Evolutionary conservation across 2,888 invertebrate genomes (phyloP).

Genomic region (Argyresthia albistria): DNA sequence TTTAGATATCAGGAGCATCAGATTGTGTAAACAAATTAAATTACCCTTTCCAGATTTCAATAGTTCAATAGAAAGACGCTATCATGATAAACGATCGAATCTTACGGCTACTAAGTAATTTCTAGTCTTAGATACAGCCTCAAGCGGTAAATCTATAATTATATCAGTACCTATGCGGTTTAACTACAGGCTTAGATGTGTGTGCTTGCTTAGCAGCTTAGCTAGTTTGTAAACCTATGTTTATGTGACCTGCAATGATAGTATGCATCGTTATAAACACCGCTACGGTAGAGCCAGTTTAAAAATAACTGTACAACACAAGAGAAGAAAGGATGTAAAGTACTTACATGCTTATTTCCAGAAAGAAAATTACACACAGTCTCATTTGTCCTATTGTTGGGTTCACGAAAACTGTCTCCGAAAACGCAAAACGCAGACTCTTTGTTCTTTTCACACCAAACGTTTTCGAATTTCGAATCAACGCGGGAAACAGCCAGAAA

Average conservation of each 20-base stretch:
- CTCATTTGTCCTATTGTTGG: slow-evolving; percentile 40
- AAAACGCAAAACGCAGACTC: slow-evolving; percentile 13
- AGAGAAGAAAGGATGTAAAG: background rate
- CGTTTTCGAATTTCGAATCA: slow-evolving; percentile 32
- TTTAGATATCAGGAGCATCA: no score
- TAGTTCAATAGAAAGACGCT: no score
- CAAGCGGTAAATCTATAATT: slow-evolving; percentile 18
- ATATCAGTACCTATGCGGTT: slow-evolving; percentile 30
- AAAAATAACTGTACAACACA: background rate
- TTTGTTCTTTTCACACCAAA: slow-evolving; percentile 14
- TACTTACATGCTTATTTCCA: slow-evolving; percentile 67
- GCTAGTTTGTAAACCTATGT: background rate
- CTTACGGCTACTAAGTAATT: no score
- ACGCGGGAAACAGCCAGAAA: no score
- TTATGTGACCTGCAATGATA: background rate
- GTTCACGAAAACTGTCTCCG: slow-evolving; percentile 23
- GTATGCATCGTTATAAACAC: no score
- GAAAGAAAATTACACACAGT: slow-evolving; percentile 49
- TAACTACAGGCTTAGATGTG: slow-evolving; percentile 5
- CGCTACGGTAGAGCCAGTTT: no score
- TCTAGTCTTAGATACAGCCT: background rate
- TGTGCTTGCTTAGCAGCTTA: background rate
- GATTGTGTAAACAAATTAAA: no score
- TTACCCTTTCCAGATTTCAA: no score
- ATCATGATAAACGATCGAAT: no score